Evolutionary conservation across 2,888 invertebrate species (phyloP).

Genomic region (Siphlonurus alternatus): DNA sequence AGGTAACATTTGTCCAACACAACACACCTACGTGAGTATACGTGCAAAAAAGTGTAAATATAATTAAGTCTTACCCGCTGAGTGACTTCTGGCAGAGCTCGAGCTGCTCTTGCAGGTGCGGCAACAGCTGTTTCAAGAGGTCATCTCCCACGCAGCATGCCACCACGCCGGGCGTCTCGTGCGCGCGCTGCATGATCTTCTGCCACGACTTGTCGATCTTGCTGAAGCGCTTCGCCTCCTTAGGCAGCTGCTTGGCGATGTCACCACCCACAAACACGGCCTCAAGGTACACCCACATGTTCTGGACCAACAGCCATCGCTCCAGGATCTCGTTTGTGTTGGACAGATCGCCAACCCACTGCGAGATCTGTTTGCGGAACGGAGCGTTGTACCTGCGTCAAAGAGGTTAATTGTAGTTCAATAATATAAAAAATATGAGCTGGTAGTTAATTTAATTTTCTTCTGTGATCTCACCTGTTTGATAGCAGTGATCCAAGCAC

Average conservation of each 20-base stretch:
- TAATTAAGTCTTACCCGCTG: constrained; percentile 60
- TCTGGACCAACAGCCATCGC: constrained; percentile 90
- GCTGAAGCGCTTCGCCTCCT: constrained; percentile 84
- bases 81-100: constrained; percentile 94
- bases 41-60: background rate
- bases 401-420: constrained; percentile 9
- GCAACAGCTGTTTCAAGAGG: constrained; percentile 72
- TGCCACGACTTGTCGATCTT: constrained; percentile 98
- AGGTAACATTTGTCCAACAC: too few species aligned
- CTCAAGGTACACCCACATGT: constrained; percentile 96
- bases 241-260: constrained; percentile 94
- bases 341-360: constrained; percentile 85
- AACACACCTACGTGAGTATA: too few species aligned
- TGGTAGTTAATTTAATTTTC: background rate
- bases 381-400: constrained; percentile 75
- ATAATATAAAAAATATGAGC: constrained; percentile 2
- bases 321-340: constrained; percentile 94
- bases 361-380: constrained; percentile 89
- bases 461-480: constrained; percentile 44
- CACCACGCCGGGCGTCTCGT: constrained; percentile 91
- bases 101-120: constrained; percentile 88
- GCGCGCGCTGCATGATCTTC: constrained; percentile 92
- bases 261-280: constrained; percentile 97
- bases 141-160: constrained; percentile 95
- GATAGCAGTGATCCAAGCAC: constrained; percentile 82